A percentile compares a stretch with the other conserved stretches of the same genome.
Evolutionary conservation across 2,113 vertebrate genomes (phyloP).

Genomic region (Nothoprocta pentlandii): DNA sequence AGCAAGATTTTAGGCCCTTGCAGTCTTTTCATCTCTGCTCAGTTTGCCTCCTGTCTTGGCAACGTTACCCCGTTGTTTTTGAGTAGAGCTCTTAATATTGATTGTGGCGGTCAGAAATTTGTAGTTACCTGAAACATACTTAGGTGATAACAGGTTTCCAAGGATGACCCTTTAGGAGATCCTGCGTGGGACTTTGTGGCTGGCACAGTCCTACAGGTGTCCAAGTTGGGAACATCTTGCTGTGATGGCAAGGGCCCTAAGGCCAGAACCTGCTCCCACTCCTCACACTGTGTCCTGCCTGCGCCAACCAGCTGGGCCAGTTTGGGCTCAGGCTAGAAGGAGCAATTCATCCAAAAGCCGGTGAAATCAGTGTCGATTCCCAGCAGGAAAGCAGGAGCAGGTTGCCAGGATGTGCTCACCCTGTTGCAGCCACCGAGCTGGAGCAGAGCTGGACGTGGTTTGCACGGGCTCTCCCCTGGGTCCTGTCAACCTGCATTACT

Average conservation of each 20-base stretch:
- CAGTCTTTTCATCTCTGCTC: not conserved
- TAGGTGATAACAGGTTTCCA: not conserved
- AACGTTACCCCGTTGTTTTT: not conserved
- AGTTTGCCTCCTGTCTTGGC: not conserved
- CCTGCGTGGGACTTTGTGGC: not conserved
- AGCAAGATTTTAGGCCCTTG: conserved; percentile 14
- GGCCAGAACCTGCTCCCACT: not conserved
- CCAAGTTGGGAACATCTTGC: not conserved
- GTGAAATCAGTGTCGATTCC: not conserved
- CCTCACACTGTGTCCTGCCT: not conserved
- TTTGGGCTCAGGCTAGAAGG: not conserved
- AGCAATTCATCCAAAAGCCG: accelerated
- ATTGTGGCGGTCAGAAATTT: not conserved
- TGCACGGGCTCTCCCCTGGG: not conserved
- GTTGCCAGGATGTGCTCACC: accelerated
- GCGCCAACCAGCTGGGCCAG: not conserved
- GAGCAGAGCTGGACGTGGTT: not conserved
- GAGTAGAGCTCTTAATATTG: not conserved
- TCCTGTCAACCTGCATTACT: accelerated
- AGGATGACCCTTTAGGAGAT: not conserved
- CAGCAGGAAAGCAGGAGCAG: not conserved
- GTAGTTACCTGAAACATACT: not conserved
- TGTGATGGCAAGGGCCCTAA: accelerated
- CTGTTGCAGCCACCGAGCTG: not conserved
- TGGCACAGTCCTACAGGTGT: accelerated